Percentiles rank a stretch among this genome's conserved stretches.
These are phyloP conservation scores for Hecatera dysodea DNA, from an alignment of 2,888 invertebrate species.

Conservation along the genomic window DNA sequence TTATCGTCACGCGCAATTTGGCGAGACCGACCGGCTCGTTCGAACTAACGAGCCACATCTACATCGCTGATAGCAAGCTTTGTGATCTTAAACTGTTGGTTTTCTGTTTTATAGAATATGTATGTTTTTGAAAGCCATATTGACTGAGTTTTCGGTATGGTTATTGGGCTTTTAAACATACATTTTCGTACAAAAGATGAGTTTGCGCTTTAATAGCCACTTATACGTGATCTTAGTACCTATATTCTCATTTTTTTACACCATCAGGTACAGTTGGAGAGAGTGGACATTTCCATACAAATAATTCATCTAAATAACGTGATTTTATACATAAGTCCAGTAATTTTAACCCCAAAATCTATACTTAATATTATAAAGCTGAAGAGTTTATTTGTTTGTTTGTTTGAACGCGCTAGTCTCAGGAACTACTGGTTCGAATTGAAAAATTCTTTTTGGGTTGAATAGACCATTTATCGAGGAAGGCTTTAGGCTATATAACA, in stretches of 20 bases:
- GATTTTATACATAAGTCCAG: background rate
- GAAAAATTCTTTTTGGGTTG: too few species aligned
- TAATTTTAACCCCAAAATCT: constrained; percentile 3
- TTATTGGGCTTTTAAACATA: constrained; percentile 2
- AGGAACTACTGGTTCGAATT: too few species aligned
- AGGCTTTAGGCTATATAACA: too few species aligned
- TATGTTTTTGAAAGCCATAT: constrained; percentile 31
- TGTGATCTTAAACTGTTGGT: constrained; percentile 64
- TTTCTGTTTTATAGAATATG: constrained; percentile 50
- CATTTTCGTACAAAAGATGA: background rate
- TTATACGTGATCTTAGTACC: background rate
- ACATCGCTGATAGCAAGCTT: constrained; percentile 67
- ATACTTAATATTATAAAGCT: too few species aligned
- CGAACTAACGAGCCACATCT: constrained; percentile 67
- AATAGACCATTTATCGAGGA: too few species aligned
- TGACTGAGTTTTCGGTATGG: constrained; percentile 7
- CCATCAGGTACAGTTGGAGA: background rate
- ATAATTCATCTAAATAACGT: background rate
- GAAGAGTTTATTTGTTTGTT: too few species aligned
- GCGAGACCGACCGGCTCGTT: constrained; percentile 62
- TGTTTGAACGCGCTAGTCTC: too few species aligned
- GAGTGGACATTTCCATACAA: background rate
- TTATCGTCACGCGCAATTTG: constrained; percentile 80
- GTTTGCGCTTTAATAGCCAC: background rate
- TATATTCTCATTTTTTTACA: background rate